Percentiles rank a stretch among this genome's conserved stretches.
These are phyloP conservation scores for Cyclina sinensis DNA, from an alignment of 1,140 invertebrate genomes.

Conservation along the genomic window DNA sequence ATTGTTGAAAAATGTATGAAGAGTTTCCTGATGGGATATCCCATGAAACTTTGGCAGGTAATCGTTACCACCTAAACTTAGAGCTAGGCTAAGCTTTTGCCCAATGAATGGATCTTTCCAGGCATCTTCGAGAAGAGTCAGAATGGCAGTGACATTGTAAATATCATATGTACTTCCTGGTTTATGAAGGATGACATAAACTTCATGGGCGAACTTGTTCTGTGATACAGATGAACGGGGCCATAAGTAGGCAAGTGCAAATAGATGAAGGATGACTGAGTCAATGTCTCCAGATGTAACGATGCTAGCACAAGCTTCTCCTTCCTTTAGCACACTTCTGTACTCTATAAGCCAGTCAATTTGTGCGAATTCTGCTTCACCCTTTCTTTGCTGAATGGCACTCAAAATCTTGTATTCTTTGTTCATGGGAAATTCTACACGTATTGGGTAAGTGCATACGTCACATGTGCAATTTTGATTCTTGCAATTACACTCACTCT, in stretches of 20 bases:
- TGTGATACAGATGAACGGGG: constrained; percentile 10
- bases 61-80: constrained; percentile 52
- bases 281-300: constrained; percentile 68
- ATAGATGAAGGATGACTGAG: constrained; percentile 47
- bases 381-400: constrained; percentile 40
- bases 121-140: constrained; percentile 15
- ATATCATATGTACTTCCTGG: constrained; percentile 54
- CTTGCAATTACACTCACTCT: not conserved
- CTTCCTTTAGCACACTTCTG: not conserved
- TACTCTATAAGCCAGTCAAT: not conserved
- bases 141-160: constrained; percentile 60
- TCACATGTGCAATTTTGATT: not conserved
- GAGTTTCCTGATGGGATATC: not conserved
- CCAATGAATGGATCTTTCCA: not conserved
- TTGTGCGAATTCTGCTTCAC: constrained; percentile 41
- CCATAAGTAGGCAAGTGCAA: constrained; percentile 48
- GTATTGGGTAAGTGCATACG: not conserved
- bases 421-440: not conserved
- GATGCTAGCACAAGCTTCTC: constrained; percentile 43
- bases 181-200: constrained; percentile 47
- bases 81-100: constrained; percentile 13
- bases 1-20: not conserved
- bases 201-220: constrained; percentile 5
- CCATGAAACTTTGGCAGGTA: constrained; percentile 53
- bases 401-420: not conserved